A percentile compares a stretch with the other conserved stretches of the same genome.
phyloP scores from a whole-genome alignment of 2,888 invertebrate genomes.

The Andrena dorsata region DNA sequence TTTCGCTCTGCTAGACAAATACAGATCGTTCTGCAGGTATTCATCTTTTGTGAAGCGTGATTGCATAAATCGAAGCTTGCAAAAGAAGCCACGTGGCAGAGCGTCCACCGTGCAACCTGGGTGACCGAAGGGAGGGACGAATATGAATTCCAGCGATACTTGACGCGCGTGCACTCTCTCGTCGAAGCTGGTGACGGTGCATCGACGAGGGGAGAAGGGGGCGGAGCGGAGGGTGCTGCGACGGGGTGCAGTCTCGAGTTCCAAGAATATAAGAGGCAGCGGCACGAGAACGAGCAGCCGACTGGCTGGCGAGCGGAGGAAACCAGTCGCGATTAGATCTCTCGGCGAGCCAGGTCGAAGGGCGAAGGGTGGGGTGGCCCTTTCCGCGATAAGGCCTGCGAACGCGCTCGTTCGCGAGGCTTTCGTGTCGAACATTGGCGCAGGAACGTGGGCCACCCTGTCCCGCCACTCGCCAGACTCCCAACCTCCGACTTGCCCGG shows the following conservation, averaged over 20 bases:
- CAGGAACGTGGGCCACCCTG: slow-evolving; percentile 45
- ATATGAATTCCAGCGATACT: not conserved
- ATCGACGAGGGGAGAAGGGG: slow-evolving; percentile 13
- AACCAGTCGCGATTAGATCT: slow-evolving; percentile 75
- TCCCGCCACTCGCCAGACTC: slow-evolving; percentile 9
- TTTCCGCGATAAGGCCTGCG: slow-evolving; percentile 75
- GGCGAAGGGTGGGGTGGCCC: slow-evolving; percentile 58
- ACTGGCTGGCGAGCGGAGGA: slow-evolving; percentile 62
- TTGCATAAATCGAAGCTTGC: no score
- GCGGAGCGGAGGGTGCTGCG: slow-evolving; percentile 9
- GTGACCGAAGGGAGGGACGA: not conserved
- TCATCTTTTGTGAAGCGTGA: no score
- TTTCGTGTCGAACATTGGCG: slow-evolving; percentile 76
- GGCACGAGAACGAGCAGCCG: slow-evolving; percentile 72
- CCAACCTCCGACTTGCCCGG: slow-evolving; percentile 8
- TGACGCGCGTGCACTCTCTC: not conserved
- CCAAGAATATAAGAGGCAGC: slow-evolving; percentile 62
- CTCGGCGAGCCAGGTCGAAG: slow-evolving; percentile 51
- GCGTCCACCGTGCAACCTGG: no score
- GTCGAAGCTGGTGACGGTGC: slow-evolving; percentile 26
- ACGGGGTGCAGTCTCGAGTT: slow-evolving; percentile 34
- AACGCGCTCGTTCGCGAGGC: slow-evolving; percentile 76
- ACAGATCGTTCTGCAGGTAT: not conserved
- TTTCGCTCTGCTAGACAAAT: no score
- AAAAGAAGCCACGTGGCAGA: no score